Evolutionary conservation across 2,113 vertebrate genomes (phyloP), one percentile per base, ranked within the genome.

Genomic region (Monarcha castaneiventris): DNA sequence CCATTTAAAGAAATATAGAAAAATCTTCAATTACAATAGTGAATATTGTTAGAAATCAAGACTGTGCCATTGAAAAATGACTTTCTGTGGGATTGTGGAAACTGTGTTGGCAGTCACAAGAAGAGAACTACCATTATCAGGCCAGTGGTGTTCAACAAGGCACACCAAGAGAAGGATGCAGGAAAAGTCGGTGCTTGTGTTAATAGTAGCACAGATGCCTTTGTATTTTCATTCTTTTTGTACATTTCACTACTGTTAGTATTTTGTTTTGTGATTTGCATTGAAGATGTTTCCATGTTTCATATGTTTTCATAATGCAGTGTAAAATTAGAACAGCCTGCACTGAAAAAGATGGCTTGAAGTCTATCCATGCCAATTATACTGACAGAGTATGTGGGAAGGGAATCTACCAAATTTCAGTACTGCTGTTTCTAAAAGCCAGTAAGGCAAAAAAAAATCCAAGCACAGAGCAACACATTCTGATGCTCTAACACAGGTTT

Each of bases 281-380:
- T 44, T 37, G 63, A 73, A 79, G 64, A 75, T 86, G 87, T 89
- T 96, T 96, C 94, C 91, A 62, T 90, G 48, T 87, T 94, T 52
- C 33, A 16, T 25, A 20, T 19, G 23, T 71, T 87, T 71, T 72
- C 49, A 49, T 68, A 96, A 59, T 58, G 82, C 92, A 81, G 74
- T 14, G 10, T 81, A 66, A 58, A 87, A 74, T 66, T 43, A 91
- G 84, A 94, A 80, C 39, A 67, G 46, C 37, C 52, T 52, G 72
- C 41, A 68, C 64, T 48, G 59, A 68, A 77, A 75, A 87, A 77
- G 37, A 44, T 46, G 54, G 18, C 23, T 83, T 59, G 43, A 72
- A 80, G 33, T 23, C 14, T 29, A 59, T 30, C 61, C 89, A 74
- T 90, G 96, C 87, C 89, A 52, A 27, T 90, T 63, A n/a, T 78